phyloP scores from a whole-genome alignment of 2,797 vertebrate genomes.

The Lagodon rhomboides region DNA sequence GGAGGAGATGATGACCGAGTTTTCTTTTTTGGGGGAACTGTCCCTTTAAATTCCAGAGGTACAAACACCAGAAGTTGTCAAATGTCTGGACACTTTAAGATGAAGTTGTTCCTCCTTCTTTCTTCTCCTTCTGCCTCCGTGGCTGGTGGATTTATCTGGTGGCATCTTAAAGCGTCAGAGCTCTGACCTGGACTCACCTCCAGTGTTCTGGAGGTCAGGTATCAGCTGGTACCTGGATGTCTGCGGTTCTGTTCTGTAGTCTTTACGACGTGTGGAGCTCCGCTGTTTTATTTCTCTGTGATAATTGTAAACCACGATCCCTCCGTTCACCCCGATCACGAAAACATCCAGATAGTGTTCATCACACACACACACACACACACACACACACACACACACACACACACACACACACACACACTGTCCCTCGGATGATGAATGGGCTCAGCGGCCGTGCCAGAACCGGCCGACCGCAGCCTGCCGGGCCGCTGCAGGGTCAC shows the following conservation, averaged over 20 bases:
- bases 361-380: background rate
- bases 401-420: constrained; percentile 16
- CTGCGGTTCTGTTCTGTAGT: background rate
- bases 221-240: background rate
- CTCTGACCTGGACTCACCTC: background rate
- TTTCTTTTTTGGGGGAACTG: too few species aligned
- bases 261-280: too few species aligned
- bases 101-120: background rate
- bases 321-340: constrained; percentile 6
- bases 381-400: background rate
- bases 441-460: background rate
- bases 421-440: constrained; percentile 53
- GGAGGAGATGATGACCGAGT: too few species aligned
- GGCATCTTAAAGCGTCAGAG: background rate
- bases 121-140: background rate
- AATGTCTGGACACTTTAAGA: background rate
- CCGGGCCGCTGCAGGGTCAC: constrained; percentile 12
- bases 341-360: constrained; percentile 40
- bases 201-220: background rate
- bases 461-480: constrained; percentile 8
- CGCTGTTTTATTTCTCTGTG: constrained; percentile 6
- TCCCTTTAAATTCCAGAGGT: too few species aligned
- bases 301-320: background rate
- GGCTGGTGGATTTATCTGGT: background rate
- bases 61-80: too few species aligned